Base-by-base conservation (phyloP, 2,113 vertebrate genomes). In the Mustela nigripes region DNA sequence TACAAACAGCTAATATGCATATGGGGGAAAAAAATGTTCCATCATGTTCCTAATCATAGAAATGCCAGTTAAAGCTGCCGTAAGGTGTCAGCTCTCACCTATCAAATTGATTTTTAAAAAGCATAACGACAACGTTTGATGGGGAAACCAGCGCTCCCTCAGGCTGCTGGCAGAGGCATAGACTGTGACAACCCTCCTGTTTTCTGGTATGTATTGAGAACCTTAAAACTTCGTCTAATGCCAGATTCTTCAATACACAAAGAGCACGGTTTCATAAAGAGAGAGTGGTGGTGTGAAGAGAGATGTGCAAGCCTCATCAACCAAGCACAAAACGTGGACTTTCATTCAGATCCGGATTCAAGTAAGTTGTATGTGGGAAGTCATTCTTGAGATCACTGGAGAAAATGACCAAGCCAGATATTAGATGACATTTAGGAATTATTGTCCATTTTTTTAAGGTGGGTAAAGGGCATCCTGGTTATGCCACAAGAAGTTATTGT, bases 1-100 rank as follows among this genome's bases (percentile, higher is more conserved):
- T 94, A 88, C 58, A 97, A 97, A 94, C 87, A 96, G 74, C 33
- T 90, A 60, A 81, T 73, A 81, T 90, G 31, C 84, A 91, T 84
- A 60, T 22, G 58, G 82, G 39, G 67, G 2, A 39, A 78, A 79
- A 91, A 93, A 63, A 74, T 39, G 67, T 96, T 88, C 45, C 1
- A 1, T 88, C 74, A 56, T 22, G 22, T 78, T 60, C 79, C 65
- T 45, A 56, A 65, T 87, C 56, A 81, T 1, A 81, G 90, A 71
- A 93, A 86, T 71, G 69, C 33, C 84, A 79, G 56, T 81, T 81
- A 95, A 92, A 60, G 82, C 26, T 22, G n/a, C 26, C n/a, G 16
- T 74, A 60, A 83, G 91, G 39, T 79, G 33, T 26, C 24, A 62
- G 50, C 31, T 62, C 74, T 95, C 89, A 82, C 89, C 95, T 85